Percentiles rank a stretch among this genome's conserved stretches.
phyloP scores from a whole-genome alignment of 2,113 vertebrate genomes.

The Notarius lentiginosus region DNA sequence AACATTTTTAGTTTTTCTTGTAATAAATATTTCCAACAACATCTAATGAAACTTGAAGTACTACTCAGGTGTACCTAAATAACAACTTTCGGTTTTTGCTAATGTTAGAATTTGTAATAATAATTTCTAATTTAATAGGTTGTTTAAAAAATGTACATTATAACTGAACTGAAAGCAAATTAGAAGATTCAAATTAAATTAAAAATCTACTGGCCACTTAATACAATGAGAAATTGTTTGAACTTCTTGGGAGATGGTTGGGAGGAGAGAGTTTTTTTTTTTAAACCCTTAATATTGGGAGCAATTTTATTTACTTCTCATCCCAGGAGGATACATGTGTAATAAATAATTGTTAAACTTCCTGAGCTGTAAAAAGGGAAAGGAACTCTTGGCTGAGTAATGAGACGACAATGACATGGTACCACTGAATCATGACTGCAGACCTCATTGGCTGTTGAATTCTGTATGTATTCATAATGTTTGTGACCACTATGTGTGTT shows the following conservation, averaged over 20 bases:
- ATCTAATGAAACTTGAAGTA: conserved; percentile 31
- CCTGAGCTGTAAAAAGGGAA: conserved; percentile 49
- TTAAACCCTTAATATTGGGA: background rate
- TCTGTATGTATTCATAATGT: conserved; percentile 54
- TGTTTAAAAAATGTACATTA: background rate
- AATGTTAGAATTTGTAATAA: background rate
- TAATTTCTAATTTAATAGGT: background rate
- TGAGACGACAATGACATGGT: conserved; percentile 37
- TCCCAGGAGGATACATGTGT: conserved; percentile 6
- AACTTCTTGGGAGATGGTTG: background rate
- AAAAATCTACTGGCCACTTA: conserved; percentile 8
- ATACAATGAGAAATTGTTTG: background rate
- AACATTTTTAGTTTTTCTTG: background rate
- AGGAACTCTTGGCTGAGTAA: conserved; percentile 28
- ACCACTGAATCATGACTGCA: conserved; percentile 43
- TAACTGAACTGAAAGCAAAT: background rate
- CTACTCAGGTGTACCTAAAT: conserved; percentile 29
- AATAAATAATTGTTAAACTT: background rate
- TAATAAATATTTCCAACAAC: conserved; percentile 6
- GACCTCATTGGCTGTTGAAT: conserved; percentile 46
- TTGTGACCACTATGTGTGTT: conserved; percentile 65
- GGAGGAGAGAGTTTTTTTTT: background rate
- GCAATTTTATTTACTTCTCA: background rate
- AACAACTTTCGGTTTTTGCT: background rate
- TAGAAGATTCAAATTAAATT: background rate